Evolutionary conservation across 2,113 vertebrate species (phyloP), one percentile per base, ranked within the genome.

Genomic region (Sceloporus undulatus): DNA sequence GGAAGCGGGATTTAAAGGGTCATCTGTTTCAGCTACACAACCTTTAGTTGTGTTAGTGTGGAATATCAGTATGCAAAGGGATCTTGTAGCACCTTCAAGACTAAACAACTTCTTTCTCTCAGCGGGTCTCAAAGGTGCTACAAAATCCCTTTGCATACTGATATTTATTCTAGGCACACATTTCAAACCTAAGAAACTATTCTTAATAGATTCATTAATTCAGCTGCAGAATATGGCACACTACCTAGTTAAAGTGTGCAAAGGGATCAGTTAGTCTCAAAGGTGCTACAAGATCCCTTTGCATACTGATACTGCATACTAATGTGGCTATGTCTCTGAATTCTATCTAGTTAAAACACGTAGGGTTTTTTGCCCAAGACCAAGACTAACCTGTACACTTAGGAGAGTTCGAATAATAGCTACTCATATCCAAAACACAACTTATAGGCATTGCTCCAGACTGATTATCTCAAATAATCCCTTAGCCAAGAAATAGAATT

Each of bases 131-230:
- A 48, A 48, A 48, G 48, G 48, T 48, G 48, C 48, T 48, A 48
- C 7, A 48, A 48, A 48, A 48, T 48, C 48, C 48, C 48, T 48
- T 48, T 48, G 48, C 48, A 48, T 48, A 48, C 48, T 18, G 18
- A 62, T 62, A 62, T 62, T 62, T 62, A 62, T 62, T 62, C 59
- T 62, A 62, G 29, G 76, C 89, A 90, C 81, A 18, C 87, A 62
- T 8, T 87, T 92, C 86, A 83, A 10, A 59, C 84, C 66, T 91
- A 48, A 48, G 42, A 48, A 48, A 48, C 48, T 48, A 85, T 80
- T 73, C 85, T 70, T 59, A 82, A 62, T 62, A 62, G 13, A 62
- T 90, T 59, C 88, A 54, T 84, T 85, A 95, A 94, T 93, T 96
- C 83, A 93, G 86, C 81, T 68, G 78, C 90, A 88, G 85, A 0